phyloP scores from a whole-genome alignment of 2,888 invertebrate genomes.

The Euzophera pinguis region DNA sequence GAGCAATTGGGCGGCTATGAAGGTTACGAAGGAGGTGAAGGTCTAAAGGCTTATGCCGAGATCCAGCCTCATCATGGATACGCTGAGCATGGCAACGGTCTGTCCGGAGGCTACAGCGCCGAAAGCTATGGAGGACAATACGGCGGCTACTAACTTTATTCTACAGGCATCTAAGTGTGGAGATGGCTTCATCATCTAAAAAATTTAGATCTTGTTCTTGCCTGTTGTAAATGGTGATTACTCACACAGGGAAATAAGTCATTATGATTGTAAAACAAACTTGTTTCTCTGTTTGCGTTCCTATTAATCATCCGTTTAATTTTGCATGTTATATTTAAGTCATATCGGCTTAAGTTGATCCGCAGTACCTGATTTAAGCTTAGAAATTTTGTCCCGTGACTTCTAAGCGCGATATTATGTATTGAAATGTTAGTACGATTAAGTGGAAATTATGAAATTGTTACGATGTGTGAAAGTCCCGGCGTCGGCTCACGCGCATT shows the following conservation, averaged over 20 bases:
- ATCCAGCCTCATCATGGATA: slow-evolving; percentile 49
- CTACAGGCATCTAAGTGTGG: slow-evolving; percentile 40
- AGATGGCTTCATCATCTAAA: slow-evolving; percentile 37
- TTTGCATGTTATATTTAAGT: slow-evolving; percentile 6
- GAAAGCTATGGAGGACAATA: slow-evolving; percentile 56
- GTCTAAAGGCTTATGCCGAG: slow-evolving; percentile 60
- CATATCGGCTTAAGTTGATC: slow-evolving; percentile 35
- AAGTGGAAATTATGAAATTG: slow-evolving; percentile 24
- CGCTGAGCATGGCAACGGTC: slow-evolving; percentile 50
- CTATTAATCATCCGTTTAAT: not conserved
- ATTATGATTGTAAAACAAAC: not conserved
- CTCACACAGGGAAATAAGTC: not conserved
- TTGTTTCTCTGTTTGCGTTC: not conserved
- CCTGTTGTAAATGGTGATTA: slow-evolving; percentile 41
- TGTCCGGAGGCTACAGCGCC: slow-evolving; percentile 46
- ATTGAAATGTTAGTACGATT: slow-evolving; percentile 22
- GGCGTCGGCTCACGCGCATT: slow-evolving; percentile 23
- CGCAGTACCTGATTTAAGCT: slow-evolving; percentile 67
- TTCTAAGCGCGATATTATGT: slow-evolving; percentile 26
- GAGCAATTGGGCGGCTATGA: slow-evolving; percentile 42
- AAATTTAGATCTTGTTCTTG: slow-evolving; percentile 54
- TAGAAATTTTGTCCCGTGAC: slow-evolving; percentile 22
- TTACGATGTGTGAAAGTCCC: slow-evolving; percentile 26
- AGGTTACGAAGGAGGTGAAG: slow-evolving; percentile 57
- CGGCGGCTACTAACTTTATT: slow-evolving; percentile 63